Evolutionary conservation across 2,888 invertebrate genomes (phyloP), one percentile per base, ranked within the genome.

Genomic region (Labia minor): DNA sequence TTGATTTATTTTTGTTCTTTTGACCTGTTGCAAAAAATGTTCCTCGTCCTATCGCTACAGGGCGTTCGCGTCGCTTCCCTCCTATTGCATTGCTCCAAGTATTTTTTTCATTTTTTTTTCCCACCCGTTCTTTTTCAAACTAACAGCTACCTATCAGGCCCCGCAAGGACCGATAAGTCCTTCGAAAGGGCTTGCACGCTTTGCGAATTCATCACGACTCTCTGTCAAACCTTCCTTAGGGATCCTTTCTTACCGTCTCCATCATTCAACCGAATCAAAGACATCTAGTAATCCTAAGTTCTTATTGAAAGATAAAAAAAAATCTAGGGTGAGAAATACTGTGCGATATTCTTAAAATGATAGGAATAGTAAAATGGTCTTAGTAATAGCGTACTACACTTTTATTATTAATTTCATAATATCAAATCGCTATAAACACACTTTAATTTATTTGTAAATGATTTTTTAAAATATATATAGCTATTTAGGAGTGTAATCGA

Each of bases 41-140:
- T 61, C 19, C 21, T 62, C 20, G 16, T 49, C 62, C 62, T 37
- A 66, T 66, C 63, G 63, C 63, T 62, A 37, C 19, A n/a, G 10
- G 62, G 62, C 62, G 62, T 33, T 37, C 61, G 21, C 21, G 20
- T 26, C 61, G 21, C 68, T 49, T 63, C 63, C 66, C 21, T 63
- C 21, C 21, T 63, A 6, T 14, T 61, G n/a, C 10, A n/a, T 19
- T 62, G 14, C 11, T 16, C 26, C 18, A 11, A 10, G 3, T 61
- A n/a, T 16, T 20, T 21, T 26, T 14, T 14, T 61, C 21, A 19
- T 37, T 33, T 19, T 21, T 62, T 37, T 49, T 16, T 61, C 21
- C 18, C 65, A 6, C 19, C 61, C 62, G 6, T n/a, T 14, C 19
- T 49, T 49, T 49, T 49, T 49, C 16, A n/a, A 16, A 49, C 49